Base-by-base conservation (phyloP, 2,888 invertebrate species). In the Megastigmus dorsalis region DNA sequence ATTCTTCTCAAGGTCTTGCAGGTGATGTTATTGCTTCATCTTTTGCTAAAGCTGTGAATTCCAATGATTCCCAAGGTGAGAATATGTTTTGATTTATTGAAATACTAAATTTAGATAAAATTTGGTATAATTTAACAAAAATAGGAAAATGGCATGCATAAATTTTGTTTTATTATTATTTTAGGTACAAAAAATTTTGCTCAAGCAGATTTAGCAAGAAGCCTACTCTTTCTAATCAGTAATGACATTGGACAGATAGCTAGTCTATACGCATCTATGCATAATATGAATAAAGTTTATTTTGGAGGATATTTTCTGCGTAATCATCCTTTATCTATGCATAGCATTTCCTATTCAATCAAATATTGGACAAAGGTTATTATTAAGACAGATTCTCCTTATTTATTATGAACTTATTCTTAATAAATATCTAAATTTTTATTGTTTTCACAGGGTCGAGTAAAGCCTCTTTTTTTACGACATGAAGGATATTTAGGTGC, bases 191-290 rank as follows among this genome's bases (percentile, higher is more conserved):
- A 77, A 68, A 84, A 81, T 50, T 89, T 88, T 84, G 89, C 89
- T 60, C 90, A 91, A 80, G 91, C 91, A 70, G 93, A 93, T 83
- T 88, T 92, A 54, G 93, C 91, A 6, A 89, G 92, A 75, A 92
- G 92, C 85, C 88, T 93, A 45, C 84, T 93, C 52, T 90, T 92
- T 80, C 91, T 91, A 73, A 92, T 93, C 79, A 92, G 92, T 83
- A 93, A 93, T 84, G 92, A 93, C 81, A 92, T 93, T 70, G 93
- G 93, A n/a, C 93, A 93, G 87, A 91, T 93, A 73, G 92, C 93
- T 45, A 92, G 90, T 82, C 89, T 93, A 2, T 91, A 93, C 81
- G 93, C 93, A n/a, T 89, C 91, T 84, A 89, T 91, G 79, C 91
- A 92, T 81, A 89, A 90, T 20, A 87, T 93, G 75, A 90, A 90